A percentile compares a stretch with the other conserved stretches of the same genome.
Evolutionary conservation across 2,797 vertebrate species (phyloP).

Genomic region (Astyanax mexicanus): DNA sequence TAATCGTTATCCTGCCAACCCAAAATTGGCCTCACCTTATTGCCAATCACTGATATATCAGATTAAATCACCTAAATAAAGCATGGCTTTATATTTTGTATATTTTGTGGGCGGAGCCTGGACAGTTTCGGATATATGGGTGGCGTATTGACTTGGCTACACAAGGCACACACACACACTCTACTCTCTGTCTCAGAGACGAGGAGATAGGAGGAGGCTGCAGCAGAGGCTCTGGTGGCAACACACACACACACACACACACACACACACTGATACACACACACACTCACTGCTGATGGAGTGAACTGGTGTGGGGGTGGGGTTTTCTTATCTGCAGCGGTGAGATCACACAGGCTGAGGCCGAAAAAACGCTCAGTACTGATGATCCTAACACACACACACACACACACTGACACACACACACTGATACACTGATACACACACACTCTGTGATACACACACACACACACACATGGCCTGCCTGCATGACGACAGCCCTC

Average conservation of each 20-base stretch:
- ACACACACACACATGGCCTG: constrained; percentile 12
- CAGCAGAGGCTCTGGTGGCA: not conserved
- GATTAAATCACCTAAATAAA: too few species aligned
- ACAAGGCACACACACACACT: not conserved
- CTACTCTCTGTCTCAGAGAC: not conserved
- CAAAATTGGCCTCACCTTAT: too few species aligned
- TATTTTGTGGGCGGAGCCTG: not conserved
- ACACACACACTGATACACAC: constrained; percentile 39
- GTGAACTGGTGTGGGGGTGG: constrained; percentile 49
- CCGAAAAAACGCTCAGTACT: constrained; percentile 41
- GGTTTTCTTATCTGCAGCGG: constrained; percentile 54
- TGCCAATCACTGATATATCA: too few species aligned
- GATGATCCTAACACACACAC: constrained; percentile 30
- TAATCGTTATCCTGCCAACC: too few species aligned
- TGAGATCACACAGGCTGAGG: constrained; percentile 52
- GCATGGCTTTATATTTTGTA: too few species aligned
- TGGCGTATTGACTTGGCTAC: not conserved
- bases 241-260: not conserved
- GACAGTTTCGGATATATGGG: not conserved
- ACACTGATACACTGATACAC: constrained; percentile 12
- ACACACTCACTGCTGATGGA: constrained; percentile 45
- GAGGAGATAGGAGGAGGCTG: constrained; percentile 1
- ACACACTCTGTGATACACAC: constrained; percentile 27
- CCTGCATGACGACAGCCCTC: constrained; percentile 34
- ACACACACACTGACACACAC: constrained; percentile 20